Conservation (phyloP, 2,113 vertebrate genomes). For the Aleadryas rufinucha region DNA sequence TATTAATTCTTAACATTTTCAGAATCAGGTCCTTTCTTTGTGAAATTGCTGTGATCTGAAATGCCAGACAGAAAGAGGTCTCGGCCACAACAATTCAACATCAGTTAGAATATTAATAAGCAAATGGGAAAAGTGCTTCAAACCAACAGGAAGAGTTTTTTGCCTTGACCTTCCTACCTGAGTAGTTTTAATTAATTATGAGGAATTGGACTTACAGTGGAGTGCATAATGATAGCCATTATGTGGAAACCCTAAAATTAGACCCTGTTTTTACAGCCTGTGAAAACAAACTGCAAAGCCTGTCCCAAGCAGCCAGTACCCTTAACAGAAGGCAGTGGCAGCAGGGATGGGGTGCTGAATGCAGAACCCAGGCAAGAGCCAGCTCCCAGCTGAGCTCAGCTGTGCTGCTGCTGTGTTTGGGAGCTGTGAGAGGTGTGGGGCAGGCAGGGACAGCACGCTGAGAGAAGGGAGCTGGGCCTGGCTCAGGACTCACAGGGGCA, state of each 20-base stretch:
- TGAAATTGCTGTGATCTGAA: neutral
- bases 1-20: neutral
- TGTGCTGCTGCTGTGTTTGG: neutral
- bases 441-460: accelerated
- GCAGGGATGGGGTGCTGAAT: neutral
- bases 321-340: neutral
- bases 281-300: neutral
- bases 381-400: neutral
- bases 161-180: conserved; percentile 8
- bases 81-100: neutral
- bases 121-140: conserved; percentile 1
- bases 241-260: neutral
- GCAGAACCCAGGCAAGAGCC: neutral
- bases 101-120: neutral
- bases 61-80: neutral
- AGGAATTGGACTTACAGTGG: neutral
- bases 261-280: neutral
- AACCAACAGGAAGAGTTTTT: neutral
- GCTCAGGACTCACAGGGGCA: accelerated
- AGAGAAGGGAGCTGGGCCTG: neutral
- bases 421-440: neutral
- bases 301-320: neutral
- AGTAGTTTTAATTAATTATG: conserved; percentile 34
- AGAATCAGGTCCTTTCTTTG: neutral
- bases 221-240: neutral